Percentiles rank a stretch among this genome's conserved stretches.
Conservation (phyloP, 92 coral and sea anemone species). For the Siderastrea siderea region DNA sequence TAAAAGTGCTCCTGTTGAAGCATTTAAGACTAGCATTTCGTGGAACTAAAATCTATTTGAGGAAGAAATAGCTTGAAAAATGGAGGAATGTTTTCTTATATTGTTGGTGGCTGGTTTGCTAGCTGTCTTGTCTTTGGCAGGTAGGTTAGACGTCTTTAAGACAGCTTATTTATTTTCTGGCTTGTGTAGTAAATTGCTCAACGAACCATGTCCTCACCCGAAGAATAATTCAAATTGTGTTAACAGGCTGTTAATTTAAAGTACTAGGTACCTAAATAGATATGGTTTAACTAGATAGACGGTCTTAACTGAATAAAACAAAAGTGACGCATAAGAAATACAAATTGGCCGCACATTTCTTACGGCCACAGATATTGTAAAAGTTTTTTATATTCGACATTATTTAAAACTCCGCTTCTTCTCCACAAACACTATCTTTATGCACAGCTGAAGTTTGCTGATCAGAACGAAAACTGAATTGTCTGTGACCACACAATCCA, state of each 20-base stretch:
- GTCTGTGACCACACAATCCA: no score
- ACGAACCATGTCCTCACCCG: conserved; percentile 10
- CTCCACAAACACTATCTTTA: no score
- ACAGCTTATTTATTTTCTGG: conserved; percentile 25
- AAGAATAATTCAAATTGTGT: not conserved
- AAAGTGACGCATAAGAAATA: no score
- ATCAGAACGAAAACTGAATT: no score
- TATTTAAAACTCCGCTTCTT: no score
- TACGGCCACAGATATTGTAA: no score
- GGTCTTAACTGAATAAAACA: no score
- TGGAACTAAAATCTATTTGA: not conserved
- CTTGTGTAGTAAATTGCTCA: conserved; percentile 7
- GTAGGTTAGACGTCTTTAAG: not conserved
- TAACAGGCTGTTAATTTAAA: not conserved
- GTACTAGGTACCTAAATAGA: not conserved
- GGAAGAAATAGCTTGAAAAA: not conserved
- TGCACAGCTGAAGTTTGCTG: no score
- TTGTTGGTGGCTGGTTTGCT: conserved; percentile 21
- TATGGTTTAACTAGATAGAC: not conserved
- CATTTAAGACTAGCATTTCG: not conserved
- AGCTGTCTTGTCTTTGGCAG: conserved; percentile 11
- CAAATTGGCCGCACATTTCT: no score
- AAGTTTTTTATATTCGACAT: no score
- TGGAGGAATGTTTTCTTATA: not conserved
- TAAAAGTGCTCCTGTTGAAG: conserved; percentile 18